A percentile compares a stretch with the other conserved stretches of the same genome.
Evolutionary conservation across 2,888 invertebrate species (phyloP).

Genomic region (Macroteleia sp.): DNA sequence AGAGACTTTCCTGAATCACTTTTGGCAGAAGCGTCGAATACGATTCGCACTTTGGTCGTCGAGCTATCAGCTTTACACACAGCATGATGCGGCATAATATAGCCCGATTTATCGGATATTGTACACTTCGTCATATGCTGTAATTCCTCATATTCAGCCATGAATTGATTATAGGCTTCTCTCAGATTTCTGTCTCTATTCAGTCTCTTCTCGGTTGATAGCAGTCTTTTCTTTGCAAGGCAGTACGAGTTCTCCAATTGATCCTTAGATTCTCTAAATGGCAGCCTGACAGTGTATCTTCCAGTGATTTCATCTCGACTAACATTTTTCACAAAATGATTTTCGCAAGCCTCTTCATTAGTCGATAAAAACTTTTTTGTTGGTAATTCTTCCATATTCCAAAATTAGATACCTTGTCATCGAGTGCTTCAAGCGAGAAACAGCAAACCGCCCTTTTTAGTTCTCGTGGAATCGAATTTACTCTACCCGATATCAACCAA

Average conservation of each 20-base stretch:
- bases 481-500: constrained; percentile 25
- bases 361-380: constrained; percentile 52
- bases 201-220: constrained; percentile 3
- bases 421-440: constrained; percentile 12
- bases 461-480: not conserved
- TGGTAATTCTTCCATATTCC: constrained; percentile 68
- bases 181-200: not conserved
- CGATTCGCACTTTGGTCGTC: constrained; percentile 29
- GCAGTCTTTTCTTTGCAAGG: constrained; percentile 7
- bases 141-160: constrained; percentile 21
- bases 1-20: constrained; percentile 19
- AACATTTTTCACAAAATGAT: constrained; percentile 66
- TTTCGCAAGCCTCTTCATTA: constrained; percentile 62
- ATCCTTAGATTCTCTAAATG: not conserved
- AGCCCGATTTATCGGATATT: not conserved
- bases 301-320: constrained; percentile 60
- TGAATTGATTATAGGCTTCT: constrained; percentile 14
- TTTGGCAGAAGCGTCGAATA: constrained; percentile 37
- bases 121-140: constrained; percentile 12
- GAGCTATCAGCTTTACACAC: constrained; percentile 17
- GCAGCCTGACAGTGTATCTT: constrained; percentile 34
- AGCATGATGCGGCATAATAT: constrained; percentile 39
- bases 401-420: constrained; percentile 44
- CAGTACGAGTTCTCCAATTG: not conserved
- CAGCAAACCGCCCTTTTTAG: not conserved